Evolutionary conservation across 1,140 invertebrate species (phyloP).

Genomic region (Propsilocerus akamusi): DNA sequence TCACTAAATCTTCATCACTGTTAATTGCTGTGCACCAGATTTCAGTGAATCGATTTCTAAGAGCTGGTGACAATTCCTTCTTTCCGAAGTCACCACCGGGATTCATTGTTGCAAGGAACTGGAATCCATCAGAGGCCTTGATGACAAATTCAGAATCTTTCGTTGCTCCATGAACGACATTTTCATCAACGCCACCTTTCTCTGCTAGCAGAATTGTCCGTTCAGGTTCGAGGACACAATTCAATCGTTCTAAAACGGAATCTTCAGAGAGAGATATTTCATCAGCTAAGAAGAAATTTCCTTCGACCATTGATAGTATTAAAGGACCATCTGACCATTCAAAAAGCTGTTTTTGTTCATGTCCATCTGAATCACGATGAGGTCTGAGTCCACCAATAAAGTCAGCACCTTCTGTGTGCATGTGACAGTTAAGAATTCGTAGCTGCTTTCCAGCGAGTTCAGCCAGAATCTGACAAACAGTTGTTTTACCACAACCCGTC

Average conservation of each 20-base stretch:
- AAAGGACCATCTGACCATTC: conserved; percentile 97
- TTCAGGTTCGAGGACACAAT: conserved; percentile 91
- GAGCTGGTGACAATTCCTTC: conserved; percentile 94
- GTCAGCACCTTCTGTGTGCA: conserved; percentile 96
- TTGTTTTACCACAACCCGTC: conserved; percentile 98
- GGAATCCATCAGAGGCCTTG: conserved; percentile 58
- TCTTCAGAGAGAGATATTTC: conserved; percentile 99
- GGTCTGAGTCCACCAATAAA: conserved; percentile 92
- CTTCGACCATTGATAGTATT: conserved; percentile 74
- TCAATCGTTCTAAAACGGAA: conserved; percentile 92
- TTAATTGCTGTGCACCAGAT: conserved; percentile 71
- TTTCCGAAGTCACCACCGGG: conserved; percentile 99
- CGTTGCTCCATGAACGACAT: conserved; percentile 26
- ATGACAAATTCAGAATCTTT: conserved; percentile 38
- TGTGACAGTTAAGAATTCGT: conserved; percentile 87
- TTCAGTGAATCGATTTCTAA: conserved; percentile 96
- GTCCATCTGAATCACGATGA: conserved; percentile 45
- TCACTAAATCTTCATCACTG: conserved; percentile 45
- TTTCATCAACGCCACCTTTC: conserved; percentile 39
- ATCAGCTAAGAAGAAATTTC: conserved; percentile 83
- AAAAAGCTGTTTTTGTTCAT: conserved; percentile 45
- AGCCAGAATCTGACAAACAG: conserved; percentile 79
- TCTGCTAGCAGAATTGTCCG: conserved; percentile 79
- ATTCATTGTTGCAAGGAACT: conserved; percentile 98
- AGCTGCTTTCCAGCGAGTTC: conserved; percentile 42